Conservation (phyloP, 2,888 invertebrate species). For the Imbricaverruca yamaguchii region DNA sequence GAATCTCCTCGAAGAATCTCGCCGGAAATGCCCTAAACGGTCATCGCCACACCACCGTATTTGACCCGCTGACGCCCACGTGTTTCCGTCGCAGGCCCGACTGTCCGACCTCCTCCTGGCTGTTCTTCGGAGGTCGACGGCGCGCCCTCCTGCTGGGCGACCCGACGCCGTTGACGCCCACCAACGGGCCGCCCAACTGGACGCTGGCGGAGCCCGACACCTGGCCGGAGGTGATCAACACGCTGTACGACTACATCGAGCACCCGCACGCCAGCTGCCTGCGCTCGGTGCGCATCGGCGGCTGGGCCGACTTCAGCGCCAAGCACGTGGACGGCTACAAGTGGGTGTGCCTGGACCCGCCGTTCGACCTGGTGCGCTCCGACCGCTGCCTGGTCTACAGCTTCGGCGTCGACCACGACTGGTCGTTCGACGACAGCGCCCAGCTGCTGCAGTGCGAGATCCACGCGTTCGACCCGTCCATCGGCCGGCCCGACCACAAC, state of each 20-base stretch:
- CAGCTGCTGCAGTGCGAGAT: slow-evolving; percentile 37
- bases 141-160: background rate
- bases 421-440: slow-evolving; percentile 34
- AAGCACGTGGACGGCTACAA: slow-evolving; percentile 4
- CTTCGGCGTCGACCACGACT: slow-evolving; percentile 31
- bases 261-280: background rate
- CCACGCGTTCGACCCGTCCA: slow-evolving; percentile 39
- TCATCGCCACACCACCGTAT: too few species aligned
- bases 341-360: slow-evolving; percentile 16
- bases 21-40: too few species aligned
- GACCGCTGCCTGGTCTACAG: slow-evolving; percentile 26
- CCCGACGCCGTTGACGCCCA: background rate
- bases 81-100: background rate
- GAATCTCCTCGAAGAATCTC: too few species aligned
- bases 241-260: background rate
- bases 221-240: background rate
- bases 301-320: background rate
- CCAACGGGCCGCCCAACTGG: background rate
- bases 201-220: background rate
- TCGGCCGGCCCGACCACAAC: slow-evolving; percentile 27
- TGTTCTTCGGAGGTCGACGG: background rate
- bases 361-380: background rate
- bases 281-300: background rate
- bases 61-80: too few species aligned
- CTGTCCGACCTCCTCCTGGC: background rate